phyloP scores from a whole-genome alignment of 1,140 invertebrate species.

The Drosophila leontia region DNA sequence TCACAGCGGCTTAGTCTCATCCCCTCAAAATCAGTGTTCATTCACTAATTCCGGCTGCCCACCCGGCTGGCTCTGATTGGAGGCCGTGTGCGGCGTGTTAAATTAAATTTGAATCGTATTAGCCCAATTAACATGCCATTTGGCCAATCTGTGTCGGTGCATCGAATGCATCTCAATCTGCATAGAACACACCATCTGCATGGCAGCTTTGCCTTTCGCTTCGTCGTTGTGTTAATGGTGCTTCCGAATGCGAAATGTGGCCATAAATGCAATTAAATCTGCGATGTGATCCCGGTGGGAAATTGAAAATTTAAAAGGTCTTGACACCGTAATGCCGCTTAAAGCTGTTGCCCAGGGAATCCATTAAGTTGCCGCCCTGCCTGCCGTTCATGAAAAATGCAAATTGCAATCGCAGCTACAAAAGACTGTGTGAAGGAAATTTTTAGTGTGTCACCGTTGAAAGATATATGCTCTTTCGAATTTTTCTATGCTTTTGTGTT shows the following conservation, averaged over 20 bases:
- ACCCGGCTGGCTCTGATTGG: conserved; percentile 11
- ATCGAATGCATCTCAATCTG: conserved; percentile 31
- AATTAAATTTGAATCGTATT: conserved; percentile 59
- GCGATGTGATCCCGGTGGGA: conserved; percentile 13
- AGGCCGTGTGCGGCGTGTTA: conserved; percentile 5
- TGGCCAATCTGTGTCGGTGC: conserved; percentile 31
- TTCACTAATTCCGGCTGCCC: conserved; percentile 15
- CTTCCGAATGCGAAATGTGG: conserved; percentile 15
- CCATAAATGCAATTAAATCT: conserved; percentile 55
- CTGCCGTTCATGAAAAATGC: conserved; percentile 37
- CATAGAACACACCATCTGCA: background rate
- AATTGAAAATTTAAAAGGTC: conserved; percentile 56
- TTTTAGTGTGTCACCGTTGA: background rate
- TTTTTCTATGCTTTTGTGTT: too few relatives aligned
- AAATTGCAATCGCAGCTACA: conserved; percentile 48
- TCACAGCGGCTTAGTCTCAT: background rate
- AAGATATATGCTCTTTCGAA: conserved; percentile 10
- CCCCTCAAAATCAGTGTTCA: conserved; percentile 18
- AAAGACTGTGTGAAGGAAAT: conserved; percentile 6
- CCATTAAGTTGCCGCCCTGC: conserved; percentile 30
- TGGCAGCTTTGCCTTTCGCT: background rate
- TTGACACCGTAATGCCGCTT: conserved; percentile 39
- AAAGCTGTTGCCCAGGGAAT: conserved; percentile 42
- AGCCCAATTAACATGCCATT: conserved; percentile 54
- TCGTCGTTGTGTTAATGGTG: conserved; percentile 3